Evolutionary conservation across 2,113 vertebrate genomes (phyloP).

Genomic region (Lasiurus borealis): DNA sequence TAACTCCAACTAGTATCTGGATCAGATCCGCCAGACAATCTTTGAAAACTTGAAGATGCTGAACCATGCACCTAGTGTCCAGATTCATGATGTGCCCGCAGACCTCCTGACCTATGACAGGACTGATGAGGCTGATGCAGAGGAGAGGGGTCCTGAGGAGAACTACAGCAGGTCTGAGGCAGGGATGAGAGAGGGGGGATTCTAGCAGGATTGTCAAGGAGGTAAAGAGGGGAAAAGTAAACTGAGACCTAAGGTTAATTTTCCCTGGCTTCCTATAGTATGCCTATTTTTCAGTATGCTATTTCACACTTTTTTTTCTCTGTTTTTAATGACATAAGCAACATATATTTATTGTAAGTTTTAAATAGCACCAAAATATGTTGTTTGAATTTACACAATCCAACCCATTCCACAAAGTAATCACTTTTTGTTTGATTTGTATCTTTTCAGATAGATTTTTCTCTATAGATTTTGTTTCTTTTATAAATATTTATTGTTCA

Average conservation of each 20-base stretch:
- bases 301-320: neutral
- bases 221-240: neutral
- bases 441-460: conserved; percentile 12
- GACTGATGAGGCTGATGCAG: conserved; percentile 95
- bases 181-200: neutral
- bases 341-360: conserved; percentile 40
- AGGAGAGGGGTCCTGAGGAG: conserved; percentile 95
- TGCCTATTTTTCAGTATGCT: neutral
- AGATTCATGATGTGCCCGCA: conserved; percentile 98
- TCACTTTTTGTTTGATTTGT: conserved; percentile 5
- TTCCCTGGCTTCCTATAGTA: neutral
- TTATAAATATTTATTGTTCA: too few relatives aligned
- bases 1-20: conserved; percentile 91
- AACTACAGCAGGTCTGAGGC: conserved; percentile 93
- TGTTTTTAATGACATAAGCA: conserved; percentile 27
- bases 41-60: conserved; percentile 99
- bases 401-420: conserved; percentile 15
- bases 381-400: conserved; percentile 27
- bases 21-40: conserved; percentile 98
- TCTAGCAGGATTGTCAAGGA: neutral
- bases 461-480: neutral
- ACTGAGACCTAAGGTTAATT: neutral
- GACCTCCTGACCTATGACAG: conserved; percentile 97
- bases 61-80: conserved; percentile 98
- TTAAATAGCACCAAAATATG: conserved; percentile 22